phyloP scores from a whole-genome alignment of 2,888 invertebrate genomes.

The Melanargia galathea region DNA sequence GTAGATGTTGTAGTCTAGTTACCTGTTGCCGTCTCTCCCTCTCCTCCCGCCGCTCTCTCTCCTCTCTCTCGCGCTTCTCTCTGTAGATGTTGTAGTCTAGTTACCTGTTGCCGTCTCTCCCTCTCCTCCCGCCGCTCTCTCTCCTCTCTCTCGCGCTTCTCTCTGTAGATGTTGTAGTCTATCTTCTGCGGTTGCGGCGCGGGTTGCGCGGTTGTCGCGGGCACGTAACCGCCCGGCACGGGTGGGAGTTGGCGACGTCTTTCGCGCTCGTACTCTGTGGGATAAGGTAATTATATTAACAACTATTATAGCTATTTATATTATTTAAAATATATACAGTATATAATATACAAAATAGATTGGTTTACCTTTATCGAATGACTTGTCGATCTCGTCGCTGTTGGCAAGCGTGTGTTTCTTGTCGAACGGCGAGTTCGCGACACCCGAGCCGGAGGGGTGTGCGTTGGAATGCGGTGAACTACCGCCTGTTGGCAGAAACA shows the following conservation, averaged over 20 bases:
- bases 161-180: constrained; percentile 84
- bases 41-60: constrained; percentile 74
- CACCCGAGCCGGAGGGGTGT: constrained; percentile 53
- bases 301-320: too few species aligned
- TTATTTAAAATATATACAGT: too few species aligned
- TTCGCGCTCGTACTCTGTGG: constrained; percentile 73
- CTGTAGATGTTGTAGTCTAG: constrained; percentile 81
- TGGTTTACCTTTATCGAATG: constrained; percentile 70
- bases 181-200: constrained; percentile 76
- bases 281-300: not conserved
- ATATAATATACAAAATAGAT: too few species aligned
- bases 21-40: constrained; percentile 57
- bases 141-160: constrained; percentile 84
- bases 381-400: constrained; percentile 73
- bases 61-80: constrained; percentile 84
- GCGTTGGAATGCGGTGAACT: constrained; percentile 66
- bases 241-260: constrained; percentile 68
- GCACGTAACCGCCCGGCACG: constrained; percentile 74
- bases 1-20: not conserved
- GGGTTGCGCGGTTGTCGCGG: constrained; percentile 61
- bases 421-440: constrained; percentile 58
- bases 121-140: constrained; percentile 71
- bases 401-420: constrained; percentile 62
- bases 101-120: constrained; percentile 54
- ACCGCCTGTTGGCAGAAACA: constrained; percentile 52